Evolutionary conservation across 2,888 invertebrate species (phyloP).

Genomic region (Unio pictorum): DNA sequence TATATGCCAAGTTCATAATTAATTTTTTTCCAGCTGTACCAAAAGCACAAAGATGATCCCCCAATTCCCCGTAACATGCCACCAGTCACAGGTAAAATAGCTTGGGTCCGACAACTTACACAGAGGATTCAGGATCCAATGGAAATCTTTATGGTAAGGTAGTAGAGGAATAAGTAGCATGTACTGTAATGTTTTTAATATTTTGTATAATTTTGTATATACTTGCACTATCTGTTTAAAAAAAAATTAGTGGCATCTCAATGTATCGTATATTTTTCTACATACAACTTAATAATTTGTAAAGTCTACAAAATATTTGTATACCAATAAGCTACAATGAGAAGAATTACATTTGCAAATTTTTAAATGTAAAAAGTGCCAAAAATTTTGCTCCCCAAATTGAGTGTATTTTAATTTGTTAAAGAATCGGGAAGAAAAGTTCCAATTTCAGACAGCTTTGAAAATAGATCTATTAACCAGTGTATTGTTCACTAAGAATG

Average conservation of each 20-base stretch:
- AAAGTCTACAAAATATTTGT: too few species aligned
- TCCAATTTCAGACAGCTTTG: too few species aligned
- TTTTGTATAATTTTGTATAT: neutral
- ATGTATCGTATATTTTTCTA: neutral
- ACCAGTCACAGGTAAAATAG: conserved; percentile 84
- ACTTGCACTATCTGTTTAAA: too few species aligned
- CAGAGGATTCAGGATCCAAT: conserved; percentile 83
- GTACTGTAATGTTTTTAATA: neutral
- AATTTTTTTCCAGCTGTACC: conserved; percentile 74
- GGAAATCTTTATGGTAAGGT: conserved; percentile 74
- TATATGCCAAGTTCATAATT: neutral
- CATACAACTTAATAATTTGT: too few species aligned
- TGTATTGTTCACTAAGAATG: too few species aligned
- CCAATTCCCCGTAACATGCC: conserved; percentile 83
- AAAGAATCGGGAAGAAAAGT: too few species aligned
- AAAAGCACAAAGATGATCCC: conserved; percentile 83
- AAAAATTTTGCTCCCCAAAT: too few species aligned
- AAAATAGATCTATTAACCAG: too few species aligned
- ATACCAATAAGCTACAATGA: too few species aligned
- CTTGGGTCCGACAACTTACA: conserved; percentile 87
- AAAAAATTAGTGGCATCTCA: neutral
- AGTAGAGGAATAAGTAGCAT: neutral
- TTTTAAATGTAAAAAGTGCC: too few species aligned
- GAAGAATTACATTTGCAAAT: too few species aligned
- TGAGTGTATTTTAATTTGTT: too few species aligned